Evolutionary conservation across 1,140 invertebrate species (phyloP), one percentile per base, ranked within the genome.

Genomic region (Stenopsyche tienmushanensis): DNA sequence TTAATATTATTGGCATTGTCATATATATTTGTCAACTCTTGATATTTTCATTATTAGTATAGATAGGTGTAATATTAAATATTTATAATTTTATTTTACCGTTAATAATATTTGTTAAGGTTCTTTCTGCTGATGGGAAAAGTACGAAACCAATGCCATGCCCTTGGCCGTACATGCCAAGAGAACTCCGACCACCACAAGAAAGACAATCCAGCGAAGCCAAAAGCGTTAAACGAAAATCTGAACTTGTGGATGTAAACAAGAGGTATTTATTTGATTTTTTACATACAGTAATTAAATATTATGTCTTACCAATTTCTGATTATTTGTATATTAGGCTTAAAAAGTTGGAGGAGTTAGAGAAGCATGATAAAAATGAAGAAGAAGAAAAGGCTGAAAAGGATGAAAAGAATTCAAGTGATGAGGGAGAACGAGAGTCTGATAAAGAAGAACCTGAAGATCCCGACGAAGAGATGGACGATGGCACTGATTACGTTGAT

Each of bases 401-500:
- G 66, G 77, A 78, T 66, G 77, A 81, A 52, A 78, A 80, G 52
- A 73, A 76, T 24, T 55, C 78, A 26, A 76, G 78, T 66, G 80
- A 80, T 69, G 80, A 81, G 70, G 74, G 79, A 42, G 80, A 80
- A 66, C 76, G 77, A 62, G 80, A 80, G 49, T 73, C 77, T 55
- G 69, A 70, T 10, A 70, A 70, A 47, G 78, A 80, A 69, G 80
- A 80, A 71, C 77, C 78, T 66, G 75, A 79, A 42, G 80, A 81
- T 71, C 78, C 77, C 49, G 80, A 81, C 52, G 72, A 78, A 67
- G 80, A 81, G 69, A 74, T 80, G 65, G 80, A 81, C 73, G 80
- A 81, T 74, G 79, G 79, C 44, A 81, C 80, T 60, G 80, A 81
- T 53, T 93, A 93, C 78, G 85, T 85, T 1, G 88, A 90, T 71